Evolutionary conservation across 2,888 invertebrate genomes (phyloP).

Genomic region (Geotrupes spiniger): DNA sequence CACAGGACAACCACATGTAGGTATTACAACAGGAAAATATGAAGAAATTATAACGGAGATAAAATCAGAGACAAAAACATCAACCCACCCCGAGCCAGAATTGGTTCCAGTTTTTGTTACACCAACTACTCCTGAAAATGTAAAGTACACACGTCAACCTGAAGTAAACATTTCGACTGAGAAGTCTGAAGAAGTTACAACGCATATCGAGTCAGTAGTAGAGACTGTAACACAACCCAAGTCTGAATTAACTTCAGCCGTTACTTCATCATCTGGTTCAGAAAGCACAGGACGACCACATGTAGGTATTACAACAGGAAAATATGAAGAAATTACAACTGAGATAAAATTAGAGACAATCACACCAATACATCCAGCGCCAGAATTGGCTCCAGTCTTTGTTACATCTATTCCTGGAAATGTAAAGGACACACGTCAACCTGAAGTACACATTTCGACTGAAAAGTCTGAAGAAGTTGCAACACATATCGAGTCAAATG

Average conservation of each 20-base stretch:
- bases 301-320: slow-evolving; percentile 2
- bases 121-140: not conserved
- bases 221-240: slow-evolving; percentile 8
- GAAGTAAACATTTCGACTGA: not conserved
- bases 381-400: not conserved
- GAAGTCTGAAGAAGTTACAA: not conserved
- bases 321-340: no score
- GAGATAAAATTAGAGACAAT: no score
- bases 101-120: not conserved
- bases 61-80: no score
- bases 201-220: no score
- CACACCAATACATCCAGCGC: no score
- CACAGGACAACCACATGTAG: slow-evolving; percentile 1
- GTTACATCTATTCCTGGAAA: not conserved
- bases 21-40: slow-evolving; percentile 7
- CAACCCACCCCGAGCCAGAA: no score
- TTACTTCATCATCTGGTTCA: not conserved
- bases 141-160: not conserved
- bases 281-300: not conserved
- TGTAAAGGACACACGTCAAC: not conserved
- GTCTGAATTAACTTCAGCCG: slow-evolving; percentile 2
- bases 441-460: not conserved
- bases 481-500: no score
- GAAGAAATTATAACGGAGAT: no score
- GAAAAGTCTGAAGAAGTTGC: not conserved